phyloP scores from a whole-genome alignment of 2,113 vertebrate genomes.

The Boulengeromyrus knoepffleri region DNA sequence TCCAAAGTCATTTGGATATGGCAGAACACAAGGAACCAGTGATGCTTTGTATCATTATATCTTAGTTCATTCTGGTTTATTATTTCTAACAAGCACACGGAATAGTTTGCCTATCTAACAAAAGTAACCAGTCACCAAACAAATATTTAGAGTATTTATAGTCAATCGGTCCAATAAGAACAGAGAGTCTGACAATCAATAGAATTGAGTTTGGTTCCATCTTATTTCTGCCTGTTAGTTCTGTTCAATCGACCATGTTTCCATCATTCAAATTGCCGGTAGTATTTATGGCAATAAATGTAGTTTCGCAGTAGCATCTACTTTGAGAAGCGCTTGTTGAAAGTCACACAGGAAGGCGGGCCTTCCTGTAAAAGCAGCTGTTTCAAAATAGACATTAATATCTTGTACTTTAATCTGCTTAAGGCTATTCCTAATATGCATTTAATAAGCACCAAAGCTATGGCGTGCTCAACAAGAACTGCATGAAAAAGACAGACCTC shows the following conservation, averaged over 20 bases:
- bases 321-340: background rate
- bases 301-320: background rate
- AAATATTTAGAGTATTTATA: background rate
- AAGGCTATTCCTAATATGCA: background rate
- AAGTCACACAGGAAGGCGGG: background rate
- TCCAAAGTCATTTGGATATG: conserved; percentile 11
- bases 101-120: background rate
- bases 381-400: background rate
- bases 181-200: background rate
- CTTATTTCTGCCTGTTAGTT: background rate
- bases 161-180: background rate
- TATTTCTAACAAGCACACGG: background rate
- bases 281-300: background rate
- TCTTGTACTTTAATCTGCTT: background rate
- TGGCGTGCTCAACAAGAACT: background rate
- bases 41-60: background rate
- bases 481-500: background rate
- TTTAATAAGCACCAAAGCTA: background rate
- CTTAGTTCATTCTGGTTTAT: background rate
- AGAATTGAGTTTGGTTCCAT: background rate
- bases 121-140: background rate
- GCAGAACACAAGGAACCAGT: background rate
- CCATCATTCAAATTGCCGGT: background rate
- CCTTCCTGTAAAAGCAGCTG: background rate
- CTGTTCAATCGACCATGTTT: background rate